Evolutionary conservation across 2,797 vertebrate species (phyloP), one percentile per base, ranked within the genome.

Genomic region (Babyrousa celebensis): DNA sequence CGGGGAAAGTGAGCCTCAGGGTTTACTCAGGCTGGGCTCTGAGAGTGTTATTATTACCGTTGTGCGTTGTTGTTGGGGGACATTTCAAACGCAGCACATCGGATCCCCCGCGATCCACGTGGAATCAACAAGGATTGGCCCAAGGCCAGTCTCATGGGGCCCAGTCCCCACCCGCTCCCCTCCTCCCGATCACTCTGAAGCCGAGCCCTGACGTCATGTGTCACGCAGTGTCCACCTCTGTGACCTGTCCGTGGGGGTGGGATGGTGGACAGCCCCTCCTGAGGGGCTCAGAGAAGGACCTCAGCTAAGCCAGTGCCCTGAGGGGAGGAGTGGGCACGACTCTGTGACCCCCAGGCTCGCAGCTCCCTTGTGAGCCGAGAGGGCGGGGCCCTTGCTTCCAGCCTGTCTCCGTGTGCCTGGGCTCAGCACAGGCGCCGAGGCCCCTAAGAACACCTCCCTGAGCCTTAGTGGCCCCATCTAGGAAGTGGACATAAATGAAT

Each of bases 41-140:
- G 15, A 75, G 17, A 4, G 12, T 27, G 60, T 2, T 14, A 4
- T 85, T 94, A 58, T 43, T 0, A 12, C 5, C 12, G 0, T 82
- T 83, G 65, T 85, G n/a, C 85, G 78, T 84, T 62, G 92, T 95
- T 96, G 95, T 96, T 95, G 70, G 48, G 54, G 72, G 43, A 29
- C 32, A 21, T 12, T 17, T 71, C 32, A 43, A 20, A 72, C 68
- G 15, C 63, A 52, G 40, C 1, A 3, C 56, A n/a, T 0, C 8
- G 20, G 43, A 14, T 18, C n/a, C 20, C n/a, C 20, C n/a, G 0
- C 3, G 6, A 11, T 60, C 71, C 5, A 3, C 29, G 18, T 0
- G 65, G 25, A 2, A 1, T n/a, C 1, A 6, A 0, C 3, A 1
- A 1, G 67, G 15, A 5, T 16, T 25, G n/a, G 56, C 36, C 43